Evolutionary conservation across 2,888 invertebrate genomes (phyloP), one percentile per base, ranked within the genome.

Genomic region (Dioctria rufipes): DNA sequence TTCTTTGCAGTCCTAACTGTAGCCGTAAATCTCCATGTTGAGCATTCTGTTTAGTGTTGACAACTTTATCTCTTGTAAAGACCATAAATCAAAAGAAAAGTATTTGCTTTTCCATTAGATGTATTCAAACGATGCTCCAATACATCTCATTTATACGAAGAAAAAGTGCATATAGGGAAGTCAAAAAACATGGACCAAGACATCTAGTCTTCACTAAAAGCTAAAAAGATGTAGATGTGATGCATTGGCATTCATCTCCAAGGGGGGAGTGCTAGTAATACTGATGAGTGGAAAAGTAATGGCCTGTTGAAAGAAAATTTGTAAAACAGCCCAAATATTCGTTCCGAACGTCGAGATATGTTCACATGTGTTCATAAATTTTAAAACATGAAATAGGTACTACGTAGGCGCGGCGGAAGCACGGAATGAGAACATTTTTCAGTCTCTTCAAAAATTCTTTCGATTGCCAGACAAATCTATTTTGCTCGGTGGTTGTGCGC

Each of bases 11-110:
- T 69, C 25, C 60, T 60, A 37, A 6, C 13, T 65, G 13, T 13
- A 5, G 71, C 11, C 51, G 75, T 75, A 75, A 75, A 75, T 75
- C 75, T 75, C 43, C 60, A 39, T 61, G 75, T 43, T 60, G 46
- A 43, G 75, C 75, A 61, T 61, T 75, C 58, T 75, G 75, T 43
- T 75, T 61, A 60, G 60, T 75, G 75, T 61, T 75, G 75, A 75
- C 75, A 75, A 75, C 60, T 75, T 75, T 75, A 75, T 75, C 60
- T 75, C 43, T 61, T 40, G 75, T 75, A 25, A 60, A 60, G 60
- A 61, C 61, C 13, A 75, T 75, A 75, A 75, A 75, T 75, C 61
- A 60, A 75, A 75, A 43, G 43, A 37, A 60, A 60, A 61, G 75
- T 58, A 61, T 75, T 75, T 75, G 43, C 61, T 75, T 75, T 61